Evolutionary conservation across 2,888 invertebrate genomes (phyloP), one percentile per base, ranked within the genome.

Genomic region (Adineta ricciae): DNA sequence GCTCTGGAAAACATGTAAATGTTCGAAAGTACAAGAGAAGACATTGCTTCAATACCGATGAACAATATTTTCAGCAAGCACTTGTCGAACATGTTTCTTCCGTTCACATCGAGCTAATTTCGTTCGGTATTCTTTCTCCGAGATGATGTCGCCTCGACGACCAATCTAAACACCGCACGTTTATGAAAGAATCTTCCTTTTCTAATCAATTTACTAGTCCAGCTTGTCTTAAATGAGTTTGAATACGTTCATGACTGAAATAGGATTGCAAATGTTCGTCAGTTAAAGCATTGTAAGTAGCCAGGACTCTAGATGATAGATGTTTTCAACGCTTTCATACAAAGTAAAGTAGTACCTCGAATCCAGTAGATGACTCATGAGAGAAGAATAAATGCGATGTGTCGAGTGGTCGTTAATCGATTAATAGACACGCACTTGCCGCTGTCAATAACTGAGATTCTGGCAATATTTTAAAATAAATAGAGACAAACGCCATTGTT

Each of bases 11-110:
- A 46, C 5, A 46, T 8, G 11, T 46, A 11, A 46, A 46, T 46
- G 5, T 8, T 46, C 11, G 8, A 46, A 46, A 27, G 24, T 64
- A 24, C n/a, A n/a, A 64, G 27, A 27, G n/a, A 64, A 64, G 27
- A 64, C 8, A 14, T 56, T 27, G n/a, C 27, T 1, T 78, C 24
- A 19, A 4, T 78, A 78, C 78, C 78, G 78, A 87, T 90, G 89
- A 24, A 90, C 90, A 32, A 90, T 90, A 32, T 90, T 90, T 87
- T 90, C 90, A 9, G 90, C 90, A n/a, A 90, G 87, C 83, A 90
- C 88, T 72, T 90, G 89, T 84, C 89, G 89, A n/a, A 90, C 90
- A 84, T 89, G 89, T 83, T 89, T 88, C 86, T 89, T 89, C 86
- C 90, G 90, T 86, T 90, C 90, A 64, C 89, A 89, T 19, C 89